Evolutionary conservation across 1,140 invertebrate genomes (phyloP), one percentile per base, ranked within the genome.

Genomic region (Zaprionus taronus): DNA sequence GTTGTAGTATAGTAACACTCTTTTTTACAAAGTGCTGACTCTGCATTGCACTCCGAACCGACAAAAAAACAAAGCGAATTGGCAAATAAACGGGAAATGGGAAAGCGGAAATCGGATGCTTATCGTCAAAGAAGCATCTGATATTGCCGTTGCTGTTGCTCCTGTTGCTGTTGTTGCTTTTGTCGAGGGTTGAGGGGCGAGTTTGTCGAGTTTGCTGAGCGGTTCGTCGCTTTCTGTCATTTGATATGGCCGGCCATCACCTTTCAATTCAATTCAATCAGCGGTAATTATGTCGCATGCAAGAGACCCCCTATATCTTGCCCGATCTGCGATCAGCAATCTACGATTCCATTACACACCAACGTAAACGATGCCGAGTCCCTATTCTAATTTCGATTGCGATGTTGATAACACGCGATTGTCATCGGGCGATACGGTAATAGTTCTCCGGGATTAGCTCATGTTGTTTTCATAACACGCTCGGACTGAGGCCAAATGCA

Each of bases 261-360:
- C 81, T 83, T 78, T 80, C 38, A 17, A 53, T 67, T 64, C 71
- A 87, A 81, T 84, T 81, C 84, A 89, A 89, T 89, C 84, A 90
- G 79, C 67, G 72, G 75, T 79, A 89, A 89, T 89, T 89, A 89
- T 79, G 72, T 79, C 71, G 78, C 84, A 90, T 79, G 78, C 57
- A 79, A 80, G 61, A 55, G 68, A 44, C 41, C 68, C 36, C 26
- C 51, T 17, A 49, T 55, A 85, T 82, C 70, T 80, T 61, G 56
- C 24, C 68, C 14, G 61, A 65, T 65, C 65, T 47, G 15, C 36
- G 36, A 38, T 36, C 34, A 4, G 34, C 11, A 3, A 62, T 38
- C 49, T 12, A 20, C 24, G 63, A 60, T 60, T 67, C 24, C 44
- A 73, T 62, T 64, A 64, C 70, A 60, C 44, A 60, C 53, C 38